These are phyloP conservation scores for Pelodytes ibericus DNA, from an alignment of 2,797 vertebrate species.

Conservation along the genomic window DNA sequence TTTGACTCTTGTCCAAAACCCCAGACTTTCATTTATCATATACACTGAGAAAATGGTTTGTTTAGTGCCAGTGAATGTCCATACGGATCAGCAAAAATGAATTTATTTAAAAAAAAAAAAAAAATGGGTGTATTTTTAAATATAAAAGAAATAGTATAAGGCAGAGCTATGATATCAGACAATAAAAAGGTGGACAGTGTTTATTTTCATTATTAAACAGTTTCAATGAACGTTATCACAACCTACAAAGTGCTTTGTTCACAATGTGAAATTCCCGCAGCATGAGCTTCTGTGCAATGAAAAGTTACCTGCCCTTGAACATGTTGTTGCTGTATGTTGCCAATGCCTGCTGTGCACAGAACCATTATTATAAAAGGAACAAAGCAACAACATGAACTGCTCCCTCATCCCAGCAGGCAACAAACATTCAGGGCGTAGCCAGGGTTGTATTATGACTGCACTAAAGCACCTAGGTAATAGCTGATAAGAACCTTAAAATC, in stretches of 20 bases:
- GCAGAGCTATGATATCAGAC: no score
- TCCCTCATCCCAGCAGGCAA: conserved; percentile 43
- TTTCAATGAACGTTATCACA: neutral
- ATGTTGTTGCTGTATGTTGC: conserved; percentile 29
- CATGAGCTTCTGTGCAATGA: conserved; percentile 7
- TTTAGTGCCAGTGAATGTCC: no score
- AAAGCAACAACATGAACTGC: conserved; percentile 26
- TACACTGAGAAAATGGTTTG: no score
- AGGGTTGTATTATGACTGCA: neutral
- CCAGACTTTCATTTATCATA: no score
- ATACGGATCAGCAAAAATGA: no score
- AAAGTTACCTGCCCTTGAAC: conserved; percentile 18
- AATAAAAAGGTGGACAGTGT: neutral
- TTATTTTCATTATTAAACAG: neutral
- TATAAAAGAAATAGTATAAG: no score
- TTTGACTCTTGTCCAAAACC: no score
- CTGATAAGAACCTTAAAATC: no score
- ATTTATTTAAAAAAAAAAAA: no score
- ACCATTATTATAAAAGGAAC: conserved; percentile 23
- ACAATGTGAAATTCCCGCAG: conserved; percentile 37
- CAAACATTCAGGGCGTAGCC: neutral
- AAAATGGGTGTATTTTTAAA: no score
- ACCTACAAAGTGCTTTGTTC: conserved; percentile 15
- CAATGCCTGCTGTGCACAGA: conserved; percentile 42
- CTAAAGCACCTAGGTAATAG: neutral